Conservation (phyloP, 1,140 invertebrate species). For the Dufourea novaeangliae region DNA sequence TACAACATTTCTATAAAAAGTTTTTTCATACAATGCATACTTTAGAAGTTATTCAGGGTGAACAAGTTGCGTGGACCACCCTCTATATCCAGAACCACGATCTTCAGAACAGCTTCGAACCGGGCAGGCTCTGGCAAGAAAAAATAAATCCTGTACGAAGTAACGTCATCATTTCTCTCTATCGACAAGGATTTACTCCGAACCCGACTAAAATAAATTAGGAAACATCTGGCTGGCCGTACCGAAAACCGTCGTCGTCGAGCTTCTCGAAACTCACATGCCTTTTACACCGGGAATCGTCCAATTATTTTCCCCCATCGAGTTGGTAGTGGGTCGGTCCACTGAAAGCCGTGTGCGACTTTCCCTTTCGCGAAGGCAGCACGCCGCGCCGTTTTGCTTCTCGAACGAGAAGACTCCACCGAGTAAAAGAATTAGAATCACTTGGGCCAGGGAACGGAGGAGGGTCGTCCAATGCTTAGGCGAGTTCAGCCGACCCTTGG, state of each 20-base stretch:
- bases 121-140: background rate
- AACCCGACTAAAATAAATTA: conserved; percentile 4
- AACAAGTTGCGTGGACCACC: too few relatives aligned
- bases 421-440: conserved; percentile 40
- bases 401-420: background rate
- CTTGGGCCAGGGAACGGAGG: background rate
- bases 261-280: background rate
- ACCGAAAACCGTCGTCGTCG: background rate
- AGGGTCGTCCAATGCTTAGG: background rate
- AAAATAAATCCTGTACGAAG: background rate
- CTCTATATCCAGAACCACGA: too few relatives aligned
- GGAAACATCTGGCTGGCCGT: background rate
- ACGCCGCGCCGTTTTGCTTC: too few relatives aligned
- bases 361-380: conserved; percentile 16
- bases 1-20: too few relatives aligned
- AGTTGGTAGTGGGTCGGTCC: too few relatives aligned
- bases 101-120: too few relatives aligned
- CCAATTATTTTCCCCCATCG: background rate
- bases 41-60: too few relatives aligned
- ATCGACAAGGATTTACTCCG: background rate
- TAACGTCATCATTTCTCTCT: background rate
- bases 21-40: too few relatives aligned
- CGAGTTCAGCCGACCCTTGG: conserved; percentile 2
- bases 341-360: background rate
- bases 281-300: conserved; percentile 5